Conservation (phyloP, 2,797 vertebrate genomes). For the Takifugu rubripes region DNA sequence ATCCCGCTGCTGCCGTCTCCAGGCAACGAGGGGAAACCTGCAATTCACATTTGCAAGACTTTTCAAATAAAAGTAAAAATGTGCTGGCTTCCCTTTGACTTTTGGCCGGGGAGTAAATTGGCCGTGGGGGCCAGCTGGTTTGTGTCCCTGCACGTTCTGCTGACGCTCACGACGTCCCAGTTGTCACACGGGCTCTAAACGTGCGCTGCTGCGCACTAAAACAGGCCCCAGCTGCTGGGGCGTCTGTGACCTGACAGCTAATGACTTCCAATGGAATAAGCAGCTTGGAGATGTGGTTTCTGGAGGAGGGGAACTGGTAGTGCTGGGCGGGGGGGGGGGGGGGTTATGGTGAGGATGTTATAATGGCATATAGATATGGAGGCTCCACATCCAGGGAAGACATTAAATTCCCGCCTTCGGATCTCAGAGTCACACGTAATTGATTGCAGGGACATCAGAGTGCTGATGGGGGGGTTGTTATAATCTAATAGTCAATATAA, state of each 20-base stretch:
- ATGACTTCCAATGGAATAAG: conserved; percentile 59
- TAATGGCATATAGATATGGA: conserved; percentile 48
- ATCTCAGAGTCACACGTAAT: conserved; percentile 55
- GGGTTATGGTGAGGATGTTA: conserved; percentile 17
- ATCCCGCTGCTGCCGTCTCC: conserved; percentile 30
- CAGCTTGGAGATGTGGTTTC: conserved; percentile 58
- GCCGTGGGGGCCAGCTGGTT: conserved; percentile 53
- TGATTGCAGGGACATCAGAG: conserved; percentile 67
- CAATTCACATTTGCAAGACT: conserved; percentile 24
- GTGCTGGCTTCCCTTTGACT: conserved; percentile 20
- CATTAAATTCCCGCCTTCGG: conserved; percentile 48
- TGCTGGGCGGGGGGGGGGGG: neutral
- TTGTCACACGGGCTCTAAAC: conserved; percentile 43
- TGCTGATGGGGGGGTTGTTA: neutral
- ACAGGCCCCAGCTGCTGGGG: conserved; percentile 63
- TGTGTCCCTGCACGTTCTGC: conserved; percentile 41
- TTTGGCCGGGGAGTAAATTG: conserved; percentile 30
- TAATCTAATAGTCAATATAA: neutral
- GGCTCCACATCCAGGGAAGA: conserved; percentile 44
- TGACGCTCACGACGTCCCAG: conserved; percentile 39
- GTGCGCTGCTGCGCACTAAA: conserved; percentile 34
- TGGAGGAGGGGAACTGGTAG: conserved; percentile 10
- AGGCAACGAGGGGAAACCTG: conserved; percentile 30
- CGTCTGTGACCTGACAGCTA: conserved; percentile 48
- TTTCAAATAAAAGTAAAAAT: conserved; percentile 47